Evolutionary conservation across 2,113 vertebrate species (phyloP), one percentile per base, ranked within the genome.

Genomic region (Oplegnathus fasciatus): DNA sequence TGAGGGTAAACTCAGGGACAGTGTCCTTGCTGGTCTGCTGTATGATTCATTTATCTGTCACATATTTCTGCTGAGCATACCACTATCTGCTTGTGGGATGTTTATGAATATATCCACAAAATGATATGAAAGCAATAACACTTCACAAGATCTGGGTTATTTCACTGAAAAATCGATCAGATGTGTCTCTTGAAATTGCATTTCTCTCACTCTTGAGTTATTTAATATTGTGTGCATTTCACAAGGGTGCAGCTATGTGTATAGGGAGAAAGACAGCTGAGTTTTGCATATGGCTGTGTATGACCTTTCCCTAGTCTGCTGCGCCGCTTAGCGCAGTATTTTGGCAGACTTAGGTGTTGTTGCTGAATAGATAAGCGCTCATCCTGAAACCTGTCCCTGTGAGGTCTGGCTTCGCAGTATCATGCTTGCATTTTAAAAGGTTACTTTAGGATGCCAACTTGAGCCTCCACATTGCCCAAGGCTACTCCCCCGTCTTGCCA

Each of bases 101-200:
- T 89, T 93, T 91, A 92, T 91, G 88, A 90, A 90, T 90, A 86
- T n/a, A 84, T 89, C 89, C 80, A 40, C 75, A 80, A 84, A 86
- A 84, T 86, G 75, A 91, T 90, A 91, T 75, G 87, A 91, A 89
- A 87, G 93, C 87, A 94, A 92, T 92, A 94, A 90, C 86, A 90
- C 77, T 89, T 88, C 73, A 83, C 78, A 68, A 80, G 78, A 92
- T 90, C 87, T 52, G 48, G 78, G 64, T 75, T 88, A 82, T 90
- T 93, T 84, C 37, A 4, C 70, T 26, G 65, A 58, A 78, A 75
- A 89, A 93, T 90, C 62, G 76, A 93, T 93, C 80, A 60, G 70
- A 80, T 78, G 60, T 37, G 89, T 84, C 71, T 64, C 58, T 80
- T 24, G 83, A 86, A 90, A 92, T 93, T 91, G 88, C 89, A 79